These are phyloP conservation scores for Naso thynnoides DNA, from an alignment of 2,797 vertebrate species.

Conservation along the genomic window DNA sequence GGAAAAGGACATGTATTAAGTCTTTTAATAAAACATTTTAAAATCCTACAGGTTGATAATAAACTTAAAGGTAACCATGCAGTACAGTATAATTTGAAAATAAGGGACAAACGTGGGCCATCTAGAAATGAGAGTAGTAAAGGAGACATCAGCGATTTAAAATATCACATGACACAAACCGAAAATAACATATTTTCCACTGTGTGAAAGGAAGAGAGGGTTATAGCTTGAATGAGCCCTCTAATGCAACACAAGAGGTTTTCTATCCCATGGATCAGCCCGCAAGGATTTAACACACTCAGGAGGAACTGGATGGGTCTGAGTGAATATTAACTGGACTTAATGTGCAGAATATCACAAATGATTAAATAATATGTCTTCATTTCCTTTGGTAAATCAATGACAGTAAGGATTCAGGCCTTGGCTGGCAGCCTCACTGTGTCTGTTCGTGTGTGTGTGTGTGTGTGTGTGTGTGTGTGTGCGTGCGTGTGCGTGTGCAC, in stretches of 20 bases:
- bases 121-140: slow-evolving; percentile 14
- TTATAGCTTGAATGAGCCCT: slow-evolving; percentile 55
- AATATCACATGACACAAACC: slow-evolving; percentile 15
- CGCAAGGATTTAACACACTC: slow-evolving; percentile 57
- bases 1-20: not conserved
- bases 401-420: slow-evolving; percentile 36
- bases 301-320: slow-evolving; percentile 38
- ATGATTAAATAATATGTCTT: slow-evolving; percentile 60
- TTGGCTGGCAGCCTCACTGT: slow-evolving; percentile 11
- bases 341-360: slow-evolving; percentile 44
- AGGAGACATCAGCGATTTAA: slow-evolving; percentile 10
- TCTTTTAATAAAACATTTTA: not conserved
- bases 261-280: slow-evolving; percentile 51
- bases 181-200: slow-evolving; percentile 45
- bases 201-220: slow-evolving; percentile 70
- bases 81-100: not conserved
- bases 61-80: not conserved
- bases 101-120: not conserved
- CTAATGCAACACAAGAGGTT: slow-evolving; percentile 43
- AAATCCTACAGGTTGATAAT: not conserved
- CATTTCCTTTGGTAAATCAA: slow-evolving; percentile 61
- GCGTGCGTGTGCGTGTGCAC: too few species aligned
- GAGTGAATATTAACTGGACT: slow-evolving; percentile 64
- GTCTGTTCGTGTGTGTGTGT: slow-evolving; percentile 21
- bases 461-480: too few species aligned